phyloP scores from a whole-genome alignment of 2,113 vertebrate species.

The Malurus cyaneus region DNA sequence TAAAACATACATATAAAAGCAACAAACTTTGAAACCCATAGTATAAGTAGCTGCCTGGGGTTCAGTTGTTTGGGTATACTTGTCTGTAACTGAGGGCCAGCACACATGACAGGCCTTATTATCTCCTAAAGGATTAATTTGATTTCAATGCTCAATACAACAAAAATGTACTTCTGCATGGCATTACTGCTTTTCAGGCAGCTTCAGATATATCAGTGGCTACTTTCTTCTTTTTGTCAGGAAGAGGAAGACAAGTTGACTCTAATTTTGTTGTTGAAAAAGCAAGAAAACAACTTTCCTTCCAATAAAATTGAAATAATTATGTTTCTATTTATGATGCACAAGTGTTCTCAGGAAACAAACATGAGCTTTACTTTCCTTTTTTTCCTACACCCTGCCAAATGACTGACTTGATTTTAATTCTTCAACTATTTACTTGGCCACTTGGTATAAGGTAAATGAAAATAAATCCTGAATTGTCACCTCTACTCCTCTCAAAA shows the following conservation, averaged over 20 bases:
- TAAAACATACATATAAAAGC: neutral
- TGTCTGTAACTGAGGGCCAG: neutral
- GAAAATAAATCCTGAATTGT: neutral
- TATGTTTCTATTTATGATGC: rapidly evolving
- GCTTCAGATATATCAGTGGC: neutral
- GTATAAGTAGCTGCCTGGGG: neutral
- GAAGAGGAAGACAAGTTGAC: neutral
- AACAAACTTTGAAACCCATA: neutral
- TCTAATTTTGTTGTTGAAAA: neutral
- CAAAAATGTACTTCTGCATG: neutral
- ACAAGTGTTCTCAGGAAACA: neutral
- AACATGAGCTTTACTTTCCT: neutral
- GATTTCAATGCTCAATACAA: neutral
- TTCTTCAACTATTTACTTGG: neutral
- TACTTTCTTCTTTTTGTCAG: neutral
- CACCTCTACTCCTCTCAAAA: neutral
- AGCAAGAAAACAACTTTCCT: neutral
- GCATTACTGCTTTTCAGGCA: neutral
- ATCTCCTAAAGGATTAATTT: neutral
- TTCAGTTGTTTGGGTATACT: neutral
- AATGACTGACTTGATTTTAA: neutral
- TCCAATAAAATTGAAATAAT: neutral
- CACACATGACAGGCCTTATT: neutral
- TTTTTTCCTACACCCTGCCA: neutral
- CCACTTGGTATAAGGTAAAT: neutral